These are phyloP conservation scores for Myotis daubentonii DNA, from an alignment of 2,797 vertebrate species.

Conservation along the genomic window DNA sequence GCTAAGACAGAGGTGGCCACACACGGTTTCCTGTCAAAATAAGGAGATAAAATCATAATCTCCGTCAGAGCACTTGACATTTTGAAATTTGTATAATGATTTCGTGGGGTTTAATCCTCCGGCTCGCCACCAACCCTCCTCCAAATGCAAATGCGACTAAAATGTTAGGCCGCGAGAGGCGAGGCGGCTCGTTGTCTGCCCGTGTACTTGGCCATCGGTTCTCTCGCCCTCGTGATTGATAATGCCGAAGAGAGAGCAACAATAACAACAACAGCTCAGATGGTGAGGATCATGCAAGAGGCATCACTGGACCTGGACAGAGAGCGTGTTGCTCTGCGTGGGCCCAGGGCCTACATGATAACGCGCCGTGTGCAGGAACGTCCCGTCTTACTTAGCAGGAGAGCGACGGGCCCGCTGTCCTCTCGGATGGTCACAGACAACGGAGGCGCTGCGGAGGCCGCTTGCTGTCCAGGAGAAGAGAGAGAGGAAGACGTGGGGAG, in stretches of 20 bases:
- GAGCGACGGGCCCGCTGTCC: neutral
- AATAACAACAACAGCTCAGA: too few species aligned
- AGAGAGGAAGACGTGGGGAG: neutral
- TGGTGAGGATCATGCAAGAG: neutral
- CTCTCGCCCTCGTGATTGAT: neutral
- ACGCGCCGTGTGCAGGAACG: neutral
- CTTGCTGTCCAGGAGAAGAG: slow-evolving; percentile 48
- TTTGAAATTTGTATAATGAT: slow-evolving; percentile 87
- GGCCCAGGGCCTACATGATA: neutral
- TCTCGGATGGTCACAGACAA: neutral
- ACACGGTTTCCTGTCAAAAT: slow-evolving; percentile 86
- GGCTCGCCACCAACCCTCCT: slow-evolving; percentile 82
- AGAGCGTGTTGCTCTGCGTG: neutral
- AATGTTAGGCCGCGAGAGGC: slow-evolving; percentile 67
- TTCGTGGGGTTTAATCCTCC: slow-evolving; percentile 85
- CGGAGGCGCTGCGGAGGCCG: neutral
- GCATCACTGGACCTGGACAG: neutral
- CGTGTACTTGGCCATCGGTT: slow-evolving; percentile 70
- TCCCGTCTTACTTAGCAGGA: neutral
- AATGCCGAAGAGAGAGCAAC: neutral
- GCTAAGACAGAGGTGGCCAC: slow-evolving; percentile 80
- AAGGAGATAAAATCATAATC: slow-evolving; percentile 87
- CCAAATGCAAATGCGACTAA: slow-evolving; percentile 83
- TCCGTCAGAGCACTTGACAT: slow-evolving; percentile 84
- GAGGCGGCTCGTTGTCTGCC: slow-evolving; percentile 75